Percentiles rank a stretch among this genome's conserved stretches.
These are phyloP conservation scores for Orycteropus afer DNA, from an alignment of 2,113 vertebrate species.

Conservation along the genomic window DNA sequence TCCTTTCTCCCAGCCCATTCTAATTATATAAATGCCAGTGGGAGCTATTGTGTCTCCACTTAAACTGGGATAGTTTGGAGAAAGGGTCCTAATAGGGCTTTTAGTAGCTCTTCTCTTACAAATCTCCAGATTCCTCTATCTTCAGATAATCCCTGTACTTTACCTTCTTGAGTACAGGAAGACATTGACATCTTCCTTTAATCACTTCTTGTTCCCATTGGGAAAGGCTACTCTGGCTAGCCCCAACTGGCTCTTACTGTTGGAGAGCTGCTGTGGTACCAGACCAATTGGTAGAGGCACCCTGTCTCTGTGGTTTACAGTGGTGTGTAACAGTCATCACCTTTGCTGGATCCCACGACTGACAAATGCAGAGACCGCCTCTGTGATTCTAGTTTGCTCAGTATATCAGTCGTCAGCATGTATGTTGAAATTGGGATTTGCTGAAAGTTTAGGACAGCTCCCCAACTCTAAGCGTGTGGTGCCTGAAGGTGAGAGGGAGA, in stretches of 20 bases:
- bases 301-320: not conserved
- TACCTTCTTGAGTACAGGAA: slow-evolving; percentile 30
- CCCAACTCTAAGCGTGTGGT: not conserved
- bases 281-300: not conserved
- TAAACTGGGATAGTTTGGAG: slow-evolving; percentile 15
- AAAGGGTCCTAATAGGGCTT: slow-evolving; percentile 74
- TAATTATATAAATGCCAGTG: slow-evolving; percentile 48
- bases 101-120: slow-evolving; percentile 53
- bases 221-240: not conserved
- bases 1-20: slow-evolving; percentile 8
- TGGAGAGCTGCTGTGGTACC: not conserved
- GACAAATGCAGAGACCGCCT: not conserved
- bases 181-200: slow-evolving; percentile 43
- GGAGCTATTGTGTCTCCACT: slow-evolving; percentile 53
- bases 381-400: slow-evolving; percentile 16
- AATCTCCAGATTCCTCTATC: slow-evolving; percentile 16
- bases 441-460: slow-evolving; percentile 86
- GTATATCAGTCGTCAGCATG: not conserved
- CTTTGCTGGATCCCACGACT: not conserved
- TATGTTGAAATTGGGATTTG: slow-evolving; percentile 59
- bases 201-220: not conserved
- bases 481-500: slow-evolving; percentile 3
- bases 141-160: slow-evolving; percentile 48
- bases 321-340: not conserved
- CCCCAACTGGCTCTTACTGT: not conserved